These are phyloP conservation scores for Zaprionus capensis DNA, from an alignment of 1,140 invertebrate genomes.

Conservation along the genomic window DNA sequence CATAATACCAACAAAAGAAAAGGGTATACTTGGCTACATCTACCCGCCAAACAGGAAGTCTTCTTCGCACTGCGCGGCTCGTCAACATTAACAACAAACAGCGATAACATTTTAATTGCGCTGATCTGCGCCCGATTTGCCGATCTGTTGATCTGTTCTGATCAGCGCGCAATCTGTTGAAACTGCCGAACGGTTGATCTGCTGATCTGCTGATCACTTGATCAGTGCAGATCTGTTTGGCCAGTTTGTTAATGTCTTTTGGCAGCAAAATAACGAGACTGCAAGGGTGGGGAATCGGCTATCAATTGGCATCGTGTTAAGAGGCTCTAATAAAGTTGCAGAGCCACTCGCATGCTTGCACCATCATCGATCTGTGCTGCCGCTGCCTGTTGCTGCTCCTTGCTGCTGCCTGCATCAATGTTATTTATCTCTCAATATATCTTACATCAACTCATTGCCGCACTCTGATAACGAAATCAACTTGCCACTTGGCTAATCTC, in stretches of 20 bases:
- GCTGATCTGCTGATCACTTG: conserved; percentile 7
- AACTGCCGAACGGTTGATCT: conserved; percentile 26
- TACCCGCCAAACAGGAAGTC: conserved; percentile 59
- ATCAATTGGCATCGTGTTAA: conserved; percentile 72
- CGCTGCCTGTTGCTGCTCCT: neutral
- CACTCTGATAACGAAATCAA: conserved; percentile 52
- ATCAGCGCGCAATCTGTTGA: conserved; percentile 17
- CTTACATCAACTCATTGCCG: conserved; percentile 76
- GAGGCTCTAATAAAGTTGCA: conserved; percentile 78
- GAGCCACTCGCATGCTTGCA: neutral
- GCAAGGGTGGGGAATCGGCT: conserved; percentile 21
- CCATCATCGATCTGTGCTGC: conserved; percentile 59
- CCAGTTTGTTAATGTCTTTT: conserved; percentile 80
- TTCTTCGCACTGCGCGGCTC: conserved; percentile 39
- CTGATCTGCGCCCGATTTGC: conserved; percentile 56
- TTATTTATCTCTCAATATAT: conserved; percentile 75
- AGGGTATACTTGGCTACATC: neutral
- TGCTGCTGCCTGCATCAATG: conserved; percentile 20
- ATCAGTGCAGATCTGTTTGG: conserved; percentile 49
- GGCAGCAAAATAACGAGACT: conserved; percentile 47
- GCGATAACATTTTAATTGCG: conserved; percentile 81
- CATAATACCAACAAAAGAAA: neutral
- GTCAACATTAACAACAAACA: conserved; percentile 75
- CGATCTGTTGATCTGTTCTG: conserved; percentile 50
- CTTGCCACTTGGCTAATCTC: conserved; percentile 75